These are phyloP conservation scores for Notoglanidium macrostoma DNA, from an alignment of 2,797 vertebrate species.

Conservation along the genomic window DNA sequence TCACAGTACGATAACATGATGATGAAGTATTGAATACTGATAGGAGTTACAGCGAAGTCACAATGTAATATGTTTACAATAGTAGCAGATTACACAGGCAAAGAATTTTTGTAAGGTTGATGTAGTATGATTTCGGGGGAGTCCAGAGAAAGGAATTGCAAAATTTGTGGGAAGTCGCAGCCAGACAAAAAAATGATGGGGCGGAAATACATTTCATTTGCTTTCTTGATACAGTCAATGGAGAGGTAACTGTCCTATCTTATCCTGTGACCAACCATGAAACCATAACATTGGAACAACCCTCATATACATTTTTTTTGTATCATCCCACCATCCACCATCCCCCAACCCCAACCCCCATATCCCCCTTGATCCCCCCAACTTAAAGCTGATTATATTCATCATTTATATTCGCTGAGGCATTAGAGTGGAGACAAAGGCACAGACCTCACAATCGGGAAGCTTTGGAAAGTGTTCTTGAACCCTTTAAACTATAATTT, in stretches of 20 bases:
- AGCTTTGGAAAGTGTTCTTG: background rate
- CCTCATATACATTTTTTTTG: background rate
- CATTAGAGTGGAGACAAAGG: background rate
- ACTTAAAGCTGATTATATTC: constrained; percentile 21
- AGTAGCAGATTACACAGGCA: background rate
- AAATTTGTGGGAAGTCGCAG: background rate
- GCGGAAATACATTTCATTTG: background rate
- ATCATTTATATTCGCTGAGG: no score
- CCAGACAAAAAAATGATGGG: background rate
- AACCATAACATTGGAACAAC: constrained; percentile 1
- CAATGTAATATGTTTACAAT: background rate
- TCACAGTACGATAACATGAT: background rate
- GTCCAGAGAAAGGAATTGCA: background rate
- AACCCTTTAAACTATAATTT: background rate
- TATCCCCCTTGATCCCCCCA: background rate
- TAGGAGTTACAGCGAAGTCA: background rate
- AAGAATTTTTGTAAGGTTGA: background rate
- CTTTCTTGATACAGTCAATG: background rate
- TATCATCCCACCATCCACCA: background rate
- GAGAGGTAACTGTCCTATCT: background rate
- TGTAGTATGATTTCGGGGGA: background rate
- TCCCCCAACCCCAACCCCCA: background rate
- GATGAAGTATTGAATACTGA: background rate
- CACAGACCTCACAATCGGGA: background rate
- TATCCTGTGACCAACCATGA: background rate